Evolutionary conservation across 2,888 invertebrate species (phyloP), one percentile per base, ranked within the genome.

Genomic region (Rhingia campestris): DNA sequence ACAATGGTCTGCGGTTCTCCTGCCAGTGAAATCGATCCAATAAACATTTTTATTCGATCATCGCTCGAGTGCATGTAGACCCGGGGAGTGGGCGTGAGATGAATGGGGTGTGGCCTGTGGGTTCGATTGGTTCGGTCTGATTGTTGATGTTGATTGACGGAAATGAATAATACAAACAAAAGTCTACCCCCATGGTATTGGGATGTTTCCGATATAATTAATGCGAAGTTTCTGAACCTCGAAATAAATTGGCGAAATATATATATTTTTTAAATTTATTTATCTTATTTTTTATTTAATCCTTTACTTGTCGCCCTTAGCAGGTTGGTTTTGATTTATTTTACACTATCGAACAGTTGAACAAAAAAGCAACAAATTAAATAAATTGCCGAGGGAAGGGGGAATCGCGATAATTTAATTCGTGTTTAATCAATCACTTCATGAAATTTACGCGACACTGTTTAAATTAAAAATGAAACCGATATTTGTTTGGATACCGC

Each of bases 361-460:
- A 35, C 41, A 67, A 74, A 74, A 49, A 67, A 39, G 7, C 10
- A 32, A n/a, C 3, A 33, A 45, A 43, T 33, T 22, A 35, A 7
- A 53, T 7, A 12, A 58, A 7, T 30, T 33, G 51, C 49, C 22
- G 30, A 12, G 4, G 30, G 14, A 54, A 5, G 5, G 37, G 47
- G 61, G 10, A 39, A 49, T 7, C 7, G 63, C 6, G 10, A 4
- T 54, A 70, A 66, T 77, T 82, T 56, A 77, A 77, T 67, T 66
- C 35, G 37, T 77, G 43, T 74, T 82, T 64, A 79, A 82, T 82
- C 67, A 73, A 73, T 82, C 73, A 69, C 49, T 72, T 76, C 10
- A 45, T 53, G 35, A 30, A 49, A 63, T 80, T 33, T 7, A n/a
- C 9, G 9, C 7, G 58, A 41, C 51, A 67, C 30, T 70, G 39